Base-by-base conservation (phyloP, 2,113 vertebrate genomes). In the Nerophis ophidion region DNA sequence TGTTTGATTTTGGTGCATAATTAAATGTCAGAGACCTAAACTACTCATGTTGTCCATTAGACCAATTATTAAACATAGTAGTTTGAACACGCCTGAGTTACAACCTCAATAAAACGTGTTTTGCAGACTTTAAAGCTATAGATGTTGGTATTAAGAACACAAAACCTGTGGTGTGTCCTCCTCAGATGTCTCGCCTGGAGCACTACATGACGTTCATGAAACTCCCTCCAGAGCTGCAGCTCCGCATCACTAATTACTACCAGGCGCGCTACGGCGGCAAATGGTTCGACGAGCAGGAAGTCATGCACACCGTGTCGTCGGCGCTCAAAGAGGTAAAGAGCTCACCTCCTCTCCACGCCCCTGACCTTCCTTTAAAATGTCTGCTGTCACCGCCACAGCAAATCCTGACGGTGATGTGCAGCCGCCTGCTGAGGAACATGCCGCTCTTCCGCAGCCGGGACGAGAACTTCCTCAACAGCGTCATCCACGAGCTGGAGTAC, bases 121-220 rank as follows among this genome's bases (percentile, higher is more conserved):
- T 49, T 44, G 55, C 16, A 9, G 10, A 26, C 26, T 26, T 26
- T 26, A 26, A 26, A 3, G 14, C 34, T 60, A 13, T 36, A 13
- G 17, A 14, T 50, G n/a, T 15, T 36, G 11, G 33, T 46, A 6
- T 13, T 12, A 7, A 34, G 6, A 60, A 6, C 12, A 26, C 45
- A 59, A 38, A 52, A 14, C 47, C 12, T 6, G 6, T 2, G 42
- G 9, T 54, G 5, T 71, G 4, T 68, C 53, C 34, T 68, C 53
- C 34, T 59, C 74, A 91, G 83, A 85, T 88, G 57, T 86, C 86
- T 71, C 86, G 81, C 48, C 45, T 87, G 74, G 86, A 90, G 79
- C 80, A 88, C 16, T 91, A 82, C 56, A 76, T 88, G 81, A 0
- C 74, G 36, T 90, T 86, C 68, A 83, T 88, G 78, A 90, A 88